These are phyloP conservation scores for Leptarthrus brevirostris DNA, from an alignment of 2,888 invertebrate species.

Conservation along the genomic window DNA sequence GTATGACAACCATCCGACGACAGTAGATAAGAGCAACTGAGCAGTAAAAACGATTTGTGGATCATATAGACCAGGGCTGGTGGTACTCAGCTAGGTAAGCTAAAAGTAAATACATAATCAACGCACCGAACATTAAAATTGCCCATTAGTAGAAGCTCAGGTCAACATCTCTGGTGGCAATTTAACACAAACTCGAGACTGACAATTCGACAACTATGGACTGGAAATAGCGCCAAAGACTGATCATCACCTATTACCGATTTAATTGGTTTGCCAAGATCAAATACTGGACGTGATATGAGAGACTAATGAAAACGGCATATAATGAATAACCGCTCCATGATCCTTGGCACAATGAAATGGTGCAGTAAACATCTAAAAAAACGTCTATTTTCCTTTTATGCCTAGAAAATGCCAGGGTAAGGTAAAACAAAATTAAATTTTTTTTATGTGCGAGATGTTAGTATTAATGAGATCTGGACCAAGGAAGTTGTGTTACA, in stretches of 20 bases:
- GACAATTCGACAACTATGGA: not conserved
- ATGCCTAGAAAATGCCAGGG: no score
- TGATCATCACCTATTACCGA: not conserved
- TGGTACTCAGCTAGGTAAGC: slow-evolving; percentile 9
- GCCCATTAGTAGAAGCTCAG: not conserved
- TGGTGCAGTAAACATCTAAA: no score
- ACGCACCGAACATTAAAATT: slow-evolving; percentile 5
- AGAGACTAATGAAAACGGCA: not conserved
- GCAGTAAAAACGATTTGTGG: slow-evolving; percentile 19
- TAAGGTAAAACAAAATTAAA: no score
- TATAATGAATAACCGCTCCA: no score
- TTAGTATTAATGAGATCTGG: no score
- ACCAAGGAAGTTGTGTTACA: no score
- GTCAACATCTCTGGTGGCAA: not conserved
- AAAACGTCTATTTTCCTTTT: no score
- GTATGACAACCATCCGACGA: slow-evolving; percentile 47
- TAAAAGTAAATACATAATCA: slow-evolving; percentile 14
- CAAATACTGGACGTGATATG: not conserved
- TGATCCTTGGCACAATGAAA: no score
- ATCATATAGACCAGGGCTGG: slow-evolving; percentile 42
- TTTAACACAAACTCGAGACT: not conserved
- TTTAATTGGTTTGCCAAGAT: not conserved
- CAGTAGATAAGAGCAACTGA: slow-evolving; percentile 53
- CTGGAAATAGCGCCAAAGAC: not conserved
- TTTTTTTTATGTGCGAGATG: no score